Conservation (phyloP, 2,113 vertebrate species). For the Hucho hucho region DNA sequence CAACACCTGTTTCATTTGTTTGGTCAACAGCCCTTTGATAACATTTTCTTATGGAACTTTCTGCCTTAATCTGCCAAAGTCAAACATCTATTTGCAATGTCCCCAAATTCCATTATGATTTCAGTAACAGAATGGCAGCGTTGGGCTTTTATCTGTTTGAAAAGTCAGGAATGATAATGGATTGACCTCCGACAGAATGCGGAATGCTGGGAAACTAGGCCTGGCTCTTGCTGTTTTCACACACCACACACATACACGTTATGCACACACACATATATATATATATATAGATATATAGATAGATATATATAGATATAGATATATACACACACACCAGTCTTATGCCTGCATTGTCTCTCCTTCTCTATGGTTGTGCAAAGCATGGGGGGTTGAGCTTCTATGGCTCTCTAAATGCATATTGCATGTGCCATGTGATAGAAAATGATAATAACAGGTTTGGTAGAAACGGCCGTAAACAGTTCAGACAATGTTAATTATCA, state of each 20-base stretch:
- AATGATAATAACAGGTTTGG: neutral
- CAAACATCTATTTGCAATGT: constrained; percentile 37
- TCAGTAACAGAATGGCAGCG: constrained; percentile 35
- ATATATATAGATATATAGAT: no score
- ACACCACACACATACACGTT: neutral
- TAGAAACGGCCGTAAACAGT: neutral
- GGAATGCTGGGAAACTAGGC: constrained; percentile 10
- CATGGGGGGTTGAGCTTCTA: neutral
- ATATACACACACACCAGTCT: neutral
- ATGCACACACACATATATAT: neutral
- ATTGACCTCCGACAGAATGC: constrained; percentile 22
- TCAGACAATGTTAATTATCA: neutral
- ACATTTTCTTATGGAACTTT: constrained; percentile 15
- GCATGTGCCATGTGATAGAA: neutral
- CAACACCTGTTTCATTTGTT: constrained; percentile 33
- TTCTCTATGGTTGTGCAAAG: neutral
- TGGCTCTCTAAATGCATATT: constrained; percentile 7
- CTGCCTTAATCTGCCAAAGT: constrained; percentile 35
- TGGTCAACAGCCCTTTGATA: constrained; percentile 25
- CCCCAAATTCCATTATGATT: constrained; percentile 41
- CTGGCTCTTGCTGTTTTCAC: neutral
- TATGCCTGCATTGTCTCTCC: neutral
- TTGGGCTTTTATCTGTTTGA: constrained; percentile 34
- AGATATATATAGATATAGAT: no score
- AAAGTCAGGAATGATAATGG: constrained; percentile 39